These are phyloP conservation scores for Oreotragus oreotragus DNA, from an alignment of 2,113 vertebrate genomes.

Conservation along the genomic window DNA sequence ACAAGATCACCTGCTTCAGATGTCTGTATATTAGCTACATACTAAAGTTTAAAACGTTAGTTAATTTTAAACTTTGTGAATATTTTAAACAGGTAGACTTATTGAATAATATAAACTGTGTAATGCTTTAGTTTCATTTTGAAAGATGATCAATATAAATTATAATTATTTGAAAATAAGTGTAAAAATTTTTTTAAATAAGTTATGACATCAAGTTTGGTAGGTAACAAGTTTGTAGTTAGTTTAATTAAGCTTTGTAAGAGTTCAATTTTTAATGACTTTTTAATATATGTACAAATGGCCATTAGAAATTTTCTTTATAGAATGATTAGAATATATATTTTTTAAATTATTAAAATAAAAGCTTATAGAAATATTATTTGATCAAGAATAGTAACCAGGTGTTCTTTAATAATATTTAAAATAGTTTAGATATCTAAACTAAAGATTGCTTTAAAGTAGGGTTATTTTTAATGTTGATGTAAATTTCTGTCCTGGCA, in stretches of 20 bases:
- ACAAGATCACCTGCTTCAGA: background rate
- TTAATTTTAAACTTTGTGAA: background rate
- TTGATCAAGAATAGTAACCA: background rate
- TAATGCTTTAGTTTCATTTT: slow-evolving; percentile 46
- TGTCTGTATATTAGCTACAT: background rate
- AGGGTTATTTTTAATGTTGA: slow-evolving; percentile 21
- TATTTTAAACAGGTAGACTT: slow-evolving; percentile 8
- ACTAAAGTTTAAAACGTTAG: background rate
- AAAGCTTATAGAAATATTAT: background rate
- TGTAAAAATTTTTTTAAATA: background rate
- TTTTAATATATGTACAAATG: background rate
- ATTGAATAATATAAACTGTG: background rate
- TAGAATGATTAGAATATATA: slow-evolving; percentile 14
- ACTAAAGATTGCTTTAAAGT: slow-evolving; percentile 10
- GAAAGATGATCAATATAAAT: slow-evolving; percentile 23
- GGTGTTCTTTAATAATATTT: slow-evolving; percentile 37
- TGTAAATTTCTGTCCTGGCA: background rate
- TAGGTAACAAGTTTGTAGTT: slow-evolving; percentile 11
- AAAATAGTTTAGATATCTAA: background rate
- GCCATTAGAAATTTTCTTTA: slow-evolving; percentile 22
- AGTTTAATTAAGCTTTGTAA: slow-evolving; percentile 47
- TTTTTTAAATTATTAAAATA: slow-evolving; percentile 21
- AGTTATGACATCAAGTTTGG: background rate
- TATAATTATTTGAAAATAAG: background rate
- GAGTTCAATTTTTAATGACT: background rate